Base-by-base conservation (phyloP, 2,113 vertebrate species). In the Opisthocomus hoazin region DNA sequence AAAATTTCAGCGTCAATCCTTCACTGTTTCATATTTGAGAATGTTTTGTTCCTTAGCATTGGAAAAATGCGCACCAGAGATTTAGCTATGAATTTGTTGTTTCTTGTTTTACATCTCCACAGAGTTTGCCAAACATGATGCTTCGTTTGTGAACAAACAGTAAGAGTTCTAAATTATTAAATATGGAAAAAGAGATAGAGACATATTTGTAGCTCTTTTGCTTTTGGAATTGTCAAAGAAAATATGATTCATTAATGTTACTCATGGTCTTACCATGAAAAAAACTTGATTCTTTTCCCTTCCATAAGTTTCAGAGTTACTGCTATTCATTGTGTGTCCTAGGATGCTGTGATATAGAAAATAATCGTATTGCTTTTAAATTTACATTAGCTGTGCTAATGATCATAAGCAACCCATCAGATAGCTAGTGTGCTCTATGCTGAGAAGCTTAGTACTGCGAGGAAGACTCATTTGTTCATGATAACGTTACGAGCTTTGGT, bases 161-260 rank as follows among this genome's bases (percentile, higher is more conserved):
- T 45, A 15, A 61, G 84, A 63, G n/a, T 27, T 92, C 39, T 94
- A 41, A 89, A 97, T 96, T 93, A 94, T 94, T 93, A 91, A 97
- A 69, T 43, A 41, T 4, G 8, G 60, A 84, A 84, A 71, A 69
- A 95, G 66, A 91, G 43, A 15, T 11, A 57, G 43, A 95, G 41
- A 73, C 15, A 6, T 70, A 41, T n/a, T 69, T 86, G 13, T 41
- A 56, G 51, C 0, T 3, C 16, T 92, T 51, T 82, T 66, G 46
- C 51, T 83, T 83, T 56, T 37, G 21, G 21, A 94, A 65, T 68
- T 66, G 45, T 93, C 79, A 64, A 68, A 34, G 7, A 7, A 21
- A 56, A 45, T 36, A 65, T 24, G 36, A 53, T 71, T 65, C 48
- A 39, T 87, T 83, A 30, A 20, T 73, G 63, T 71, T 80, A 26